Base-by-base conservation (phyloP, 1,140 invertebrate genomes). In the Vollenhovia emeryi region DNA sequence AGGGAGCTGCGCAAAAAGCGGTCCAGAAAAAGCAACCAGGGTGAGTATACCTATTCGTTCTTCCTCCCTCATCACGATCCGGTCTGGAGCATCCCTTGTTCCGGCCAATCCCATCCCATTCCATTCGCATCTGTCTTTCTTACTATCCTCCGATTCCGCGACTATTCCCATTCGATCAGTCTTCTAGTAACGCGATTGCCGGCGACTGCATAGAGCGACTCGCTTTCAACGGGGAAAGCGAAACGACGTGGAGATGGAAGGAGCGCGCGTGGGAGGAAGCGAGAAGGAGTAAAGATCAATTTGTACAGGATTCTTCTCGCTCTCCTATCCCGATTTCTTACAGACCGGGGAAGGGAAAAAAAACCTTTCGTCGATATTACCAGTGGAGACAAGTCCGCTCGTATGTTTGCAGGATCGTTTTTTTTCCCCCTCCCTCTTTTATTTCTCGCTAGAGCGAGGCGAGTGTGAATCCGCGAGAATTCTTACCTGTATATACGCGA, bases 1-100 rank as follows among this genome's bases (percentile, higher is more conserved):
- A 95, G 95, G 71, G 95, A 96, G 91, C 94, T 96, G 84, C 92
- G 92, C 36, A 95, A 95, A 91, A 95, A 95, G 89, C 92, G 95
- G 62, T 83, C 83, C 33, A 94, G 91, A 87, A 94, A 93, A 90
- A 93, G 91, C 78, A 91, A 92, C 84, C 87, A 74, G 68, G 90
- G 93, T 93, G 85, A 93, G 93, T 91, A 62, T 80, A 84, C 68
- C 73, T 79, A 50, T 71, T 74, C 75, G 73, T 76, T 85, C 60
- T 69, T 84, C 73, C 60, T 74, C 79, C 68, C 48, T 45, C 36
- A 59, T 84, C 84, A 83, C 50, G 59, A 90, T 76, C 75, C 30
- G n/a, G 69, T 68, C 74, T 78, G 73, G 57, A 89, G 82, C 86
- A 91, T 69, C 87, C 89, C 86, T 91, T 89, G 90, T 91, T 91